Conservation (phyloP, 23 tunicate genomes). For the Trididemnum nubilum region DNA sequence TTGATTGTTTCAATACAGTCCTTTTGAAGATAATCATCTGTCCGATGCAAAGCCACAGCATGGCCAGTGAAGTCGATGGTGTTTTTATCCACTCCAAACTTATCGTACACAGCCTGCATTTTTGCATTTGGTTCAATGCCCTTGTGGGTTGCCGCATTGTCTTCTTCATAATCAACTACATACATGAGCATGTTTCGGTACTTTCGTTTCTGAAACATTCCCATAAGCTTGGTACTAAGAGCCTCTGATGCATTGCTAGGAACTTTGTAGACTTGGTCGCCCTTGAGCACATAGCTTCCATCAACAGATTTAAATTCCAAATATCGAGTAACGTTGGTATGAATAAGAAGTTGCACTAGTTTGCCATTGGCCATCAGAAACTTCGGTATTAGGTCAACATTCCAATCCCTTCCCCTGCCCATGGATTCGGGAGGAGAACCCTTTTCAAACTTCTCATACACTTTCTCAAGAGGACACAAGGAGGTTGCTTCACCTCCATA, state of each 20-base stretch:
- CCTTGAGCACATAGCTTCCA: constrained; percentile 83
- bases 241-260: constrained; percentile 84
- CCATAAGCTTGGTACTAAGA: constrained; percentile 63
- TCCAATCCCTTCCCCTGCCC: constrained; percentile 90
- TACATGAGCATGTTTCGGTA: constrained; percentile 60
- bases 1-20: constrained; percentile 49
- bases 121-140: constrained; percentile 41
- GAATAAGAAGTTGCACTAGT: constrained; percentile 83
- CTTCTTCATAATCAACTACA: constrained; percentile 52
- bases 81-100: constrained; percentile 67
- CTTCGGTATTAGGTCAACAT: constrained; percentile 96
- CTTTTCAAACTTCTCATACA: constrained; percentile 65
- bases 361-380: constrained; percentile 99
- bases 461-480: constrained; percentile 53
- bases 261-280: constrained; percentile 61
- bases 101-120: constrained; percentile 66
- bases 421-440: constrained; percentile 36
- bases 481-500: constrained; percentile 96
- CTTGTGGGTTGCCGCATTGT: constrained; percentile 52
- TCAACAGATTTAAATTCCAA: constrained; percentile 92
- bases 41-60: constrained; percentile 75
- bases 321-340: constrained; percentile 92
- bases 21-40: constrained; percentile 79
- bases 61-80: constrained; percentile 79
- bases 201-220: constrained; percentile 81